A percentile compares a stretch with the other conserved stretches of the same genome.
These are phyloP conservation scores for Leptopilina drosophilae DNA, from an alignment of 2,888 invertebrate species.

Conservation along the genomic window DNA sequence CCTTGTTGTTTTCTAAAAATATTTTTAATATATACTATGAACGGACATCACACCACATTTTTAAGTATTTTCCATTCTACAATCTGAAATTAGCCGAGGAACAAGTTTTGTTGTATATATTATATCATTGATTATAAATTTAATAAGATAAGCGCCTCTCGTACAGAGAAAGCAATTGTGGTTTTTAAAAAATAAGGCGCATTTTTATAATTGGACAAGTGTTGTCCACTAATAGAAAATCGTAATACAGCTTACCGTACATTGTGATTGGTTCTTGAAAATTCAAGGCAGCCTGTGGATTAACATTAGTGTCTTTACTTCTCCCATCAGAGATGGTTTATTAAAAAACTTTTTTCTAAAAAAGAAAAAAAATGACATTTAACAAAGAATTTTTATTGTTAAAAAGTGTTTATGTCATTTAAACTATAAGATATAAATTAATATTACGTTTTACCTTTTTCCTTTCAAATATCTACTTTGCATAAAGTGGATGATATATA, in stretches of 20 bases:
- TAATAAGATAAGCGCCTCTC: not conserved
- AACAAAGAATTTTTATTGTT: not conserved
- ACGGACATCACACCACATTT: slow-evolving; percentile 48
- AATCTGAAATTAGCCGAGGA: not conserved
- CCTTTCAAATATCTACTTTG: not conserved
- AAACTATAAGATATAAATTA: not conserved
- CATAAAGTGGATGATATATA: not conserved
- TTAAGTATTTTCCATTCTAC: not conserved
- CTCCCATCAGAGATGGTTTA: not conserved
- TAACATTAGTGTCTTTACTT: not conserved
- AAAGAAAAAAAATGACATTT: not conserved
- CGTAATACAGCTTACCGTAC: not conserved
- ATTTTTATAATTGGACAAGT: not conserved
- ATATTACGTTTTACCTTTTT: not conserved
- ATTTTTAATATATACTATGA: slow-evolving; percentile 47
- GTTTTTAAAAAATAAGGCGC: not conserved
- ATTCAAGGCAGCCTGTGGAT: not conserved
- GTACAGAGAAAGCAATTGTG: not conserved
- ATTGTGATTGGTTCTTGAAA: not conserved
- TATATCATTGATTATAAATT: too few relatives aligned
- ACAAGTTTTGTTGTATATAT: slow-evolving; percentile 2
- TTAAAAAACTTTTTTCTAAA: not conserved
- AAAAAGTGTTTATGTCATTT: not conserved
- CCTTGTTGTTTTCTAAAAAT: slow-evolving; percentile 46
- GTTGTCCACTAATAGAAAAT: not conserved